These are phyloP conservation scores for Leptinotarsa undecemlineata DNA, from an alignment of 1,140 invertebrate species.

Conservation along the genomic window DNA sequence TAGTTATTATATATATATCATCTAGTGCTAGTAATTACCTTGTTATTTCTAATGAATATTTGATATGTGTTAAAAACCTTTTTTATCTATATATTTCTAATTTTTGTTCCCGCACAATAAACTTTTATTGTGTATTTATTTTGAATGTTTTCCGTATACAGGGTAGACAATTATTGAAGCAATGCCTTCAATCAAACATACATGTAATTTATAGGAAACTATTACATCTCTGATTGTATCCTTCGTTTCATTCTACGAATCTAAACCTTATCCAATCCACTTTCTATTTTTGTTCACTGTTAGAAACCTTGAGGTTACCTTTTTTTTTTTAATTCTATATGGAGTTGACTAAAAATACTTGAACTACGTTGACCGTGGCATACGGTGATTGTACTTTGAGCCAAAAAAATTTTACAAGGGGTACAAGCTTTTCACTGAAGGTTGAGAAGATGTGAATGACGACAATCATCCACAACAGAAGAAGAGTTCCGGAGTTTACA, in stretches of 20 bases:
- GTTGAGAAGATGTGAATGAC: too few relatives aligned
- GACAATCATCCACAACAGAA: too few relatives aligned
- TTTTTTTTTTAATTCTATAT: too few relatives aligned
- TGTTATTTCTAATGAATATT: constrained; percentile 21
- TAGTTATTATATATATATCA: constrained; percentile 24
- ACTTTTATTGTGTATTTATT: constrained; percentile 19
- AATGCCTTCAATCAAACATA: constrained; percentile 21
- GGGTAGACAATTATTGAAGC: constrained; percentile 28
- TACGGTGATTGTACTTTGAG: too few relatives aligned
- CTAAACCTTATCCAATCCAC: neutral
- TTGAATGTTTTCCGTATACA: constrained; percentile 23
- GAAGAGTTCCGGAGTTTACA: too few relatives aligned
- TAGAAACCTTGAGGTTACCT: too few relatives aligned
- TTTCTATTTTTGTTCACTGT: neutral
- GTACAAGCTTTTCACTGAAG: too few relatives aligned
- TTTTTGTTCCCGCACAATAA: constrained; percentile 18
- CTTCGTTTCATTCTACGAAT: neutral
- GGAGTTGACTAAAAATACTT: too few relatives aligned
- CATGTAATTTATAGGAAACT: constrained; percentile 23
- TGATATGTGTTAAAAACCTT: neutral
- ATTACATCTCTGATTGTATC: constrained; percentile 28
- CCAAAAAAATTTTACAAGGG: too few relatives aligned
- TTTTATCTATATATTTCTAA: neutral
- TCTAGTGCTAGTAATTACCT: constrained; percentile 17
- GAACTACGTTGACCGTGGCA: too few relatives aligned